A percentile compares a stretch with the other conserved stretches of the same genome.
phyloP scores from a whole-genome alignment of 2,888 invertebrate genomes.

The Elysia crispata region DNA sequence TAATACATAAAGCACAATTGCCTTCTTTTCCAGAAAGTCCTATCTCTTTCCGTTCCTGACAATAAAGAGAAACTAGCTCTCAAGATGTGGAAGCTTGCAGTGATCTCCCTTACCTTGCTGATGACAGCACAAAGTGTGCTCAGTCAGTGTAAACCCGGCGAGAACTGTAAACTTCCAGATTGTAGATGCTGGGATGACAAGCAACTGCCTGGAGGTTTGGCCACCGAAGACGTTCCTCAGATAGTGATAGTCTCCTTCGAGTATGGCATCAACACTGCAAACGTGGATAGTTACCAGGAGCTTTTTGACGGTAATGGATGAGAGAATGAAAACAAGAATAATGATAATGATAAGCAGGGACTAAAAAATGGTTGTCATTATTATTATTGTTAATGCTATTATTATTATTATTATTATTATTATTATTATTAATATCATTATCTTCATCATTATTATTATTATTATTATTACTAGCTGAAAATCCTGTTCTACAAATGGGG shows the following conservation, averaged over 20 bases:
- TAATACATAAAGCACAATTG: too few species aligned
- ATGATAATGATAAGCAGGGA: too few species aligned
- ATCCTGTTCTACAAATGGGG: too few species aligned
- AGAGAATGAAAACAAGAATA: too few species aligned
- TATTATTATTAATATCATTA: too few species aligned
- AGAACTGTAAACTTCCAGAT: conserved; percentile 56
- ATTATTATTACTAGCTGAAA: too few species aligned
- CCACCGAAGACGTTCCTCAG: conserved; percentile 58
- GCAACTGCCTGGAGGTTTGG: conserved; percentile 52
- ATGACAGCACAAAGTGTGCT: conserved; percentile 11
- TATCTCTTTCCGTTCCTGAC: too few species aligned
- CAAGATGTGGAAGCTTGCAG: neutral
- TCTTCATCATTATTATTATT: too few species aligned
- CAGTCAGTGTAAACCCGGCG: conserved; percentile 38
- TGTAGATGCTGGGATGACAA: conserved; percentile 61
- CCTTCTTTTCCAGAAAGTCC: too few species aligned
- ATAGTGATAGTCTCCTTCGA: conserved; percentile 61
- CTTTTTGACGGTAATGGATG: conserved; percentile 26
- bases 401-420: too few species aligned
- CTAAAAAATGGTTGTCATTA: too few species aligned
- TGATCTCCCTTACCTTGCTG: neutral
- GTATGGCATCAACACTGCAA: conserved; percentile 57
- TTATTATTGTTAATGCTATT: too few species aligned
- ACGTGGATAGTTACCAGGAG: conserved; percentile 51
- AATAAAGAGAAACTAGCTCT: neutral